Conservation (phyloP, 2,797 vertebrate species). For the Megaceryle alcyon region DNA sequence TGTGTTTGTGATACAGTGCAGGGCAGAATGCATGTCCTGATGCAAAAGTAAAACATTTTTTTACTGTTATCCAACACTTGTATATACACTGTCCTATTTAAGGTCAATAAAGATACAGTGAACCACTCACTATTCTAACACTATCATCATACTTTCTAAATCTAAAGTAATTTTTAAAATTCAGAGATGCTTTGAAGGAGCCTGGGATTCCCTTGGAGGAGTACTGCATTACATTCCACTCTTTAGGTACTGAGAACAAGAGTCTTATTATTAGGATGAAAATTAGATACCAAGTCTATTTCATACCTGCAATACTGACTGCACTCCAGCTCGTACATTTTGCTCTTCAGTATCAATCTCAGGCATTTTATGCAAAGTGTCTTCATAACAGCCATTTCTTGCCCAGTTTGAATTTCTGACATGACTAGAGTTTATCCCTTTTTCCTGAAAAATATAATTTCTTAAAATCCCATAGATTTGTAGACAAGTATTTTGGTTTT, state of each 20-base stretch:
- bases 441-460: constrained; percentile 78
- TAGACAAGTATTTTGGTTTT: neutral
- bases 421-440: constrained; percentile 72
- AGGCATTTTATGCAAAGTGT: constrained; percentile 78
- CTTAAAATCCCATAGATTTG: constrained; percentile 2
- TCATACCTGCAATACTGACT: constrained; percentile 92
- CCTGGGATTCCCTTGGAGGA: neutral
- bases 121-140: neutral
- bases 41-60: neutral
- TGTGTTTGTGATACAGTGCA: neutral
- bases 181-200: neutral
- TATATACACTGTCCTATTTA: neutral
- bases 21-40: neutral
- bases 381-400: constrained; percentile 82
- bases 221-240: neutral
- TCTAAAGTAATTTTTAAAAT: neutral
- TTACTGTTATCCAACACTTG: neutral
- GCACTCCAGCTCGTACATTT: constrained; percentile 90
- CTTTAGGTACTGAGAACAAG: neutral
- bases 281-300: neutral
- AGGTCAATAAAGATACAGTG: neutral
- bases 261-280: neutral
- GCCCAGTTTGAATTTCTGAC: constrained; percentile 79
- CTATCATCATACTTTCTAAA: neutral
- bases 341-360: constrained; percentile 87